These are phyloP conservation scores for Lagodon rhomboides DNA, from an alignment of 2,797 vertebrate species.

Conservation along the genomic window DNA sequence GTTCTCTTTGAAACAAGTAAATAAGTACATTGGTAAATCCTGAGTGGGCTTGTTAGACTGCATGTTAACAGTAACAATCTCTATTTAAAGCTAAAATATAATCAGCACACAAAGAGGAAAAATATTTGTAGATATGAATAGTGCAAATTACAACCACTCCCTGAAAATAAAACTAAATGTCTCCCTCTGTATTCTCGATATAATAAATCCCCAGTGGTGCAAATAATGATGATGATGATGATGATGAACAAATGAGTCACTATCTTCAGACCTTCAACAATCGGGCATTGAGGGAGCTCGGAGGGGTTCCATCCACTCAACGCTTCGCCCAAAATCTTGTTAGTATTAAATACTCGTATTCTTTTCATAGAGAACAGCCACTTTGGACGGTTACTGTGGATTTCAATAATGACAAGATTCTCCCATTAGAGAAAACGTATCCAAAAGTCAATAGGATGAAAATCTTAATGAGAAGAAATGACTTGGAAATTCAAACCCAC, in stretches of 20 bases:
- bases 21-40: conserved; percentile 32
- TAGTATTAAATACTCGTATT: background rate
- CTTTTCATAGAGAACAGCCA: background rate
- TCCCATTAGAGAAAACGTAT: background rate
- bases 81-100: conserved; percentile 25
- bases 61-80: conserved; percentile 27
- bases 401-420: background rate
- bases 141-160: background rate
- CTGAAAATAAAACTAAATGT: conserved; percentile 10
- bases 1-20: conserved; percentile 39
- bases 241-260: background rate
- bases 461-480: conserved; percentile 23
- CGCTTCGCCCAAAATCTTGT: background rate
- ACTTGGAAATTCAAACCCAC: conserved; percentile 5
- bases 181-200: background rate
- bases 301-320: background rate
- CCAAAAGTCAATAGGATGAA: background rate
- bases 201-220: background rate
- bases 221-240: too few relatives aligned
- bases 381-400: background rate
- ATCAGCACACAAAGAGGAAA: conserved; percentile 15
- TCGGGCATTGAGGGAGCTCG: conserved; percentile 4
- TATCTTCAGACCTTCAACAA: background rate
- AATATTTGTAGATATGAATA: background rate
- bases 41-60: conserved; percentile 33